These are phyloP conservation scores for Agapostemon virescens DNA, from an alignment of 2,888 invertebrate genomes.

Conservation along the genomic window DNA sequence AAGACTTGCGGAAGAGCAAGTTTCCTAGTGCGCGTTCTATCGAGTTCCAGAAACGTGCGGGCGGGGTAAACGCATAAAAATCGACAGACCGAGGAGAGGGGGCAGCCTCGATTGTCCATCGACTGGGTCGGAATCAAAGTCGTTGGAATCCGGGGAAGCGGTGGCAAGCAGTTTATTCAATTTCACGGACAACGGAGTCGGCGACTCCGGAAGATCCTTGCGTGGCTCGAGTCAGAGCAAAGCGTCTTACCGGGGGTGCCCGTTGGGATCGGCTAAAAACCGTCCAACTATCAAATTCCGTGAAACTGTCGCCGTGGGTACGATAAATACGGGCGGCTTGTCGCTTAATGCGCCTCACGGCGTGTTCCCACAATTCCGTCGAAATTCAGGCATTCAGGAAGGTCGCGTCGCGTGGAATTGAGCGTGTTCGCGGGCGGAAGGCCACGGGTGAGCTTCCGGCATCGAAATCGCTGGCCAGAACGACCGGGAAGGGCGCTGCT, in stretches of 20 bases:
- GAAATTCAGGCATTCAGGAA: slow-evolving; percentile 64
- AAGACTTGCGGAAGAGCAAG: no score
- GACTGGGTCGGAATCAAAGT: not conserved
- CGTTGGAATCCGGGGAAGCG: slow-evolving; percentile 20
- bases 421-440: slow-evolving; percentile 44
- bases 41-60: not conserved
- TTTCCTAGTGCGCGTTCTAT: not conserved
- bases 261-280: slow-evolving; percentile 48
- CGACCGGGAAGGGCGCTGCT: not conserved
- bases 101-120: not conserved
- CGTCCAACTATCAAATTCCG: slow-evolving; percentile 62
- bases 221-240: slow-evolving; percentile 9
- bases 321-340: slow-evolving; percentile 61
- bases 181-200: slow-evolving; percentile 50
- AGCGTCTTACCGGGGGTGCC: slow-evolving; percentile 19
- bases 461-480: slow-evolving; percentile 54
- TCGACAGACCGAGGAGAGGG: no score
- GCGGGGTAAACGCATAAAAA: not conserved
- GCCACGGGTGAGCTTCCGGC: slow-evolving; percentile 59
- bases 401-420: slow-evolving; percentile 40
- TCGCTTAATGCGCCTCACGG: slow-evolving; percentile 62
- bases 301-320: slow-evolving; percentile 57
- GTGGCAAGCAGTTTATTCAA: slow-evolving; percentile 40
- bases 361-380: slow-evolving; percentile 60
- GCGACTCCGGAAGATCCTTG: slow-evolving; percentile 24